These are phyloP conservation scores for Pseudolaguvia tuberculata DNA, from an alignment of 2,113 vertebrate genomes.

Conservation along the genomic window DNA sequence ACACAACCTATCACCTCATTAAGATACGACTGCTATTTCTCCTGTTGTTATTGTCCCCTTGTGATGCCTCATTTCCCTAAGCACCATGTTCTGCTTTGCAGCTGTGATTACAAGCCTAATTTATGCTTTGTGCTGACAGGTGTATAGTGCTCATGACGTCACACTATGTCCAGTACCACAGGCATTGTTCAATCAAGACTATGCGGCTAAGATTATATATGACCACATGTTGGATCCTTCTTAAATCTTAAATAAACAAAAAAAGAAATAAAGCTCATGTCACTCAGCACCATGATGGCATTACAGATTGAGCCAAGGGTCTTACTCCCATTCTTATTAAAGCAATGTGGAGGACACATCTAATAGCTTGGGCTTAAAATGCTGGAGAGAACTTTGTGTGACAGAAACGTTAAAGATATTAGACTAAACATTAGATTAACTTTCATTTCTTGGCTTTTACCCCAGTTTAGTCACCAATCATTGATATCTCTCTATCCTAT, in stretches of 20 bases:
- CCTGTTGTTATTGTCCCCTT: constrained; percentile 4
- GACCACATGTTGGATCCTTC: constrained; percentile 52
- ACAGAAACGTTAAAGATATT: background rate
- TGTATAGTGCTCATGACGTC: constrained; percentile 3
- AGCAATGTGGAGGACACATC: constrained; percentile 55
- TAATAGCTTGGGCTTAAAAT: constrained; percentile 48
- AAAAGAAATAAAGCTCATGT: constrained; percentile 42
- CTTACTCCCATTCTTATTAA: constrained; percentile 44
- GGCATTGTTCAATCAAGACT: constrained; percentile 3
- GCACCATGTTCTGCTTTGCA: constrained; percentile 18
- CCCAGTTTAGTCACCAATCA: background rate
- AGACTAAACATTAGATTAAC: background rate
- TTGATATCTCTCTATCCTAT: background rate
- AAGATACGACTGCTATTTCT: background rate
- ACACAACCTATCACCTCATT: background rate
- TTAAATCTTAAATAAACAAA: constrained; percentile 65
- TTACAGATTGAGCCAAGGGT: constrained; percentile 58
- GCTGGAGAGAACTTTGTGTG: constrained; percentile 8
- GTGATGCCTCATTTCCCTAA: background rate
- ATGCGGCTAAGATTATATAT: constrained; percentile 1
- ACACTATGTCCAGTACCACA: background rate
- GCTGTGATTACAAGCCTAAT: constrained; percentile 21
- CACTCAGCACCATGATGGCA: constrained; percentile 43
- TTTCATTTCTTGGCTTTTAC: no score
- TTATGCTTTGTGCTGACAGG: constrained; percentile 8